Base-by-base conservation (phyloP, 2,113 vertebrate genomes). In the Psittacara wagleri region DNA sequence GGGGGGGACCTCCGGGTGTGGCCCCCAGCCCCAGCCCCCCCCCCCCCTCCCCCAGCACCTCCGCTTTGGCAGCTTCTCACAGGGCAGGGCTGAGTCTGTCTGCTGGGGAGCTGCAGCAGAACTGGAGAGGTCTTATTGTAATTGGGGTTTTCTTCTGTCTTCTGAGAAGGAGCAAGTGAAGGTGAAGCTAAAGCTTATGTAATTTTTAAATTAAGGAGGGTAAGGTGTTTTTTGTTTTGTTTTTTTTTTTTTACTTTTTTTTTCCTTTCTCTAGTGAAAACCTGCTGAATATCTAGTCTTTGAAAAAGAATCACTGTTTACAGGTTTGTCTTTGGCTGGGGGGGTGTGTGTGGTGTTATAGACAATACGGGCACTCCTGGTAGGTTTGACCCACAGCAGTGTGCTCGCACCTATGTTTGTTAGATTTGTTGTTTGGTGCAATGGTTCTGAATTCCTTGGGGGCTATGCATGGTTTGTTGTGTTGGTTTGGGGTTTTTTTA, bases 21-120 rank as follows among this genome's bases (percentile, higher is more conserved):
- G n/a, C n/a, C n/a, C n/a, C n/a, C n/a, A n/a, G n/a, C n/a, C n/a
- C n/a, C n/a, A n/a, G n/a, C n/a, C n/a, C n/a, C n/a, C n/a, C n/a
- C n/a, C n/a, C n/a, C n/a, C n/a, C n/a, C n/a, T n/a, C n/a, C 39
- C 14, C 41, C 41, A 43, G 43, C 62, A 25, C 86, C 95, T 93
- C 96, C 23, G 90, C 92, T 90, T 93, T 70, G 74, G 68, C 61
- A 1, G 44, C 79, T 94, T 54, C 52, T 95, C 24, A 12, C 82
- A 95, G 93, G 83, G 66, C 22, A 25, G 88, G 88, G 79, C 86
- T 95, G 90, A 35, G 75, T 3, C 83, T 88, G 44, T 7, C 77
- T 92, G 86, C 92, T 85, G 93, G 85, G 67, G 95, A 95, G 62
- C 97, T 92, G 80, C 94, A 37, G 90, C 70, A 49, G 25, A 97